Evolutionary conservation across 1,140 invertebrate genomes (phyloP).

Genomic region (Drosophila obscura): DNA sequence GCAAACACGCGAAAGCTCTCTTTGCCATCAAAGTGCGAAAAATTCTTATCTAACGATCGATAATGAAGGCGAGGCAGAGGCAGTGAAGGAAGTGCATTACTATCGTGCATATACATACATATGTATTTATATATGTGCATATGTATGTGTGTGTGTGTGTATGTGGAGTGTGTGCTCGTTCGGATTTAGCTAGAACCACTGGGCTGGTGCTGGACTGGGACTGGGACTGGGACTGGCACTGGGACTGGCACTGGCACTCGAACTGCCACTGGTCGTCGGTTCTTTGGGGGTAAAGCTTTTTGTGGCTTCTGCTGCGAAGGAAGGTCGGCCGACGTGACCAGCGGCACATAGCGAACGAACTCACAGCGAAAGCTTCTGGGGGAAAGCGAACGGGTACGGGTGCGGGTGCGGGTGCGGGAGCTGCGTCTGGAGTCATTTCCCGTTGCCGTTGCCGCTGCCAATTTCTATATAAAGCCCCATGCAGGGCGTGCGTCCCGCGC

Average conservation of each 20-base stretch:
- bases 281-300: slow-evolving; percentile 42
- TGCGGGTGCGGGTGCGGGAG: too few species aligned
- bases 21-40: slow-evolving; percentile 48
- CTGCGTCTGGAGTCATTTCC: slow-evolving; percentile 15
- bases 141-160: neutral
- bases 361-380: slow-evolving; percentile 20
- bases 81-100: slow-evolving; percentile 61
- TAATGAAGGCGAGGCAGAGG: slow-evolving; percentile 46
- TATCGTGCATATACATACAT: neutral
- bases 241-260: too few species aligned
- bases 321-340: slow-evolving; percentile 67
- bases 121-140: too few species aligned
- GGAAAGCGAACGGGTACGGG: too few species aligned
- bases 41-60: slow-evolving; percentile 72
- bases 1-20: slow-evolving; percentile 29
- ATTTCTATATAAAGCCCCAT: slow-evolving; percentile 54
- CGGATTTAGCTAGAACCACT: too few species aligned
- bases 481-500: slow-evolving; percentile 55
- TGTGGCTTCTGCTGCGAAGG: neutral
- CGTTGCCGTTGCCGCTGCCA: neutral
- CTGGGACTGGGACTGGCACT: too few species aligned
- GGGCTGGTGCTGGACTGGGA: too few species aligned
- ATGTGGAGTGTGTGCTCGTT: too few species aligned
- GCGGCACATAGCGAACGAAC: slow-evolving; percentile 41
- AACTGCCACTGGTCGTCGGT: neutral